Percentiles rank a stretch among this genome's conserved stretches.
These are phyloP conservation scores for Calliphora vomitoria DNA, from an alignment of 2,888 invertebrate genomes.

Conservation along the genomic window DNA sequence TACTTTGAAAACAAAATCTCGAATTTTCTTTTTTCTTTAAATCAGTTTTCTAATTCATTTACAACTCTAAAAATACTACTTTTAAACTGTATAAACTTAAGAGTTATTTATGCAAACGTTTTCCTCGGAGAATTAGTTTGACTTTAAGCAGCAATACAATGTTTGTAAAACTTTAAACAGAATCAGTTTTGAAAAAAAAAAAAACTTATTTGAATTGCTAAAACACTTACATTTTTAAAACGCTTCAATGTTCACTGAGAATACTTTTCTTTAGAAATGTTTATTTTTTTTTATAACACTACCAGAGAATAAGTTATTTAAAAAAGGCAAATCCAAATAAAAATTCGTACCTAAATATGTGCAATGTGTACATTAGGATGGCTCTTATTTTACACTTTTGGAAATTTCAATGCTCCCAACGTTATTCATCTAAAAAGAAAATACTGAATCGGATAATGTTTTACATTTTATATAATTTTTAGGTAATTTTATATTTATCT, in stretches of 20 bases:
- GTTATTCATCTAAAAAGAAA: too few relatives aligned
- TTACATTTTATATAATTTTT: too few relatives aligned
- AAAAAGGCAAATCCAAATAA: background rate
- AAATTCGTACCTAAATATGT: background rate
- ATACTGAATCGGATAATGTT: too few relatives aligned
- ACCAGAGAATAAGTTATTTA: too few relatives aligned
- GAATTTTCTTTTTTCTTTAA: too few relatives aligned
- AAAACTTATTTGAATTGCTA: constrained; percentile 25
- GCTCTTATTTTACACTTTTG: too few relatives aligned
- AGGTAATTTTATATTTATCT: too few relatives aligned
- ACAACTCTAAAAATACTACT: background rate
- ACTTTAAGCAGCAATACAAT: constrained; percentile 3
- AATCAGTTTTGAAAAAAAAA: background rate
- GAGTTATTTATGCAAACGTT: background rate
- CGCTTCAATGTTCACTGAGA: background rate
- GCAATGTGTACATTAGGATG: background rate
- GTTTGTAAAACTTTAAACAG: constrained; percentile 3
- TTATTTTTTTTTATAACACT: too few relatives aligned
- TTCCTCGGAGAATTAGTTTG: background rate
- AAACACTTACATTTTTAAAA: constrained; percentile 5
- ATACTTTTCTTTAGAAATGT: too few relatives aligned
- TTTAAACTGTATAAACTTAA: background rate
- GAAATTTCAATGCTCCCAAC: too few relatives aligned
- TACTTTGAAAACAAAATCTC: too few relatives aligned
- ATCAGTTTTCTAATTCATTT: background rate